These are phyloP conservation scores for Lomographa bimaculata DNA, from an alignment of 2,888 invertebrate genomes.

Conservation along the genomic window DNA sequence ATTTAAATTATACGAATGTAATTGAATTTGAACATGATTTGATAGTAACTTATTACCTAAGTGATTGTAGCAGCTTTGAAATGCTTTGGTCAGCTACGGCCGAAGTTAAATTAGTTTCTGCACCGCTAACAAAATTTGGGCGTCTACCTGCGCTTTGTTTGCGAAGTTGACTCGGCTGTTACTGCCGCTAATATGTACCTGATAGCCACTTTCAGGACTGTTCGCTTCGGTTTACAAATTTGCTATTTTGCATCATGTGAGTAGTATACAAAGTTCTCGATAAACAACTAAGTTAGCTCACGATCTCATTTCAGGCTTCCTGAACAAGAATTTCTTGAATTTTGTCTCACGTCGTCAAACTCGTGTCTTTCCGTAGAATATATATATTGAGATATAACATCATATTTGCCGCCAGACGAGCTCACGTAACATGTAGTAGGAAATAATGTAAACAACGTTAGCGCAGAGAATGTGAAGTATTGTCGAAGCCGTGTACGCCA, in stretches of 20 bases:
- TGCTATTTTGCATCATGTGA: neutral
- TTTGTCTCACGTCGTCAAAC: constrained; percentile 4
- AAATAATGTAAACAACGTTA: constrained; percentile 37
- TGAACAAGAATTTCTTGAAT: constrained; percentile 12
- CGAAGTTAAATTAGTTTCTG: constrained; percentile 60
- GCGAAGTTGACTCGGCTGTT: constrained; percentile 34
- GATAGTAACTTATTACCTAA: no score
- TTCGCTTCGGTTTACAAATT: constrained; percentile 7
- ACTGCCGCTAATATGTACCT: constrained; percentile 27
- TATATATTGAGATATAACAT: constrained; percentile 27
- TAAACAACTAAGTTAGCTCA: constrained; percentile 2
- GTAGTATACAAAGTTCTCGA: neutral
- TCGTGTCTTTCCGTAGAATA: constrained; percentile 19
- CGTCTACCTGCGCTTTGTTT: constrained; percentile 38
- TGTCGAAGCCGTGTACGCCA: constrained; percentile 30
- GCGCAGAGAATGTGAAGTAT: constrained; percentile 32
- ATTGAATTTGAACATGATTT: constrained; percentile 3
- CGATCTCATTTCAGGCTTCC: neutral
- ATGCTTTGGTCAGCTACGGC: constrained; percentile 46
- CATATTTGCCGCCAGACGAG: constrained; percentile 29
- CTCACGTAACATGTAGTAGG: constrained; percentile 35
- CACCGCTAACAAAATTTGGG: constrained; percentile 54
- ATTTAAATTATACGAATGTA: no score
- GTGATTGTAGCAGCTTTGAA: constrained; percentile 38
- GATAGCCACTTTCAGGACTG: constrained; percentile 18